Evolutionary conservation across 2,797 vertebrate genomes (phyloP), one percentile per base, ranked within the genome.

Genomic region (Masticophis lateralis): DNA sequence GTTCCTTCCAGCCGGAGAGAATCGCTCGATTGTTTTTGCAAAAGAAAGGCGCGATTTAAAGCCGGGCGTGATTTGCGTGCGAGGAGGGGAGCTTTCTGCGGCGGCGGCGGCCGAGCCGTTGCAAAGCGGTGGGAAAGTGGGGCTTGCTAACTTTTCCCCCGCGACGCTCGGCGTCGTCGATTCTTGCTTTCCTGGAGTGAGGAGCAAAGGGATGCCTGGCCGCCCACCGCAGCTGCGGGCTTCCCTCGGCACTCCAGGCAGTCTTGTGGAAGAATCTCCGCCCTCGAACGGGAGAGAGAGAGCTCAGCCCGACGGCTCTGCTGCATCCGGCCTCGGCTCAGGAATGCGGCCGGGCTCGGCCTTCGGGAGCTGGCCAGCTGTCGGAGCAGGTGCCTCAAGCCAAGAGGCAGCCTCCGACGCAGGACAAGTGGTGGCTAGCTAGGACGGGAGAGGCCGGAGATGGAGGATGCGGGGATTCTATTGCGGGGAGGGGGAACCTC

Each of bases 1-100:
- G 96, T 97, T 95, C 94, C 95, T 96, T 91, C 97, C 96, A 96
- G 93, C 94, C 93, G 88, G 94, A 94, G 96, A 95, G 94, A 97
- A 97, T 95, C 94, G 94, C 90, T 93, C 95, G 96, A 96, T 97
- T 97, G 97, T 97, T 95, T 51, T 96, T 66, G 92, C 56, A 74
- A 57, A 28, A 94, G 94, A 94, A 95, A 60, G 66, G 87, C 94
- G 95, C 95, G 89, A 88, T 74, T 87, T n/a, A 88, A 66, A 51
- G 2, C 43, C 51, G 57, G 22, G 4, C 74, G 43, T 11, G 86
- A 56, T n/a, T 87, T 25, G 59, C n/a, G 14, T 28, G 53, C 14
- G 14, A 51, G 61, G 18, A 51, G 53, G 11, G 14, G 27, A 47
- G 74, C 20, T 43, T 43, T 5, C 66, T 8, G 37, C 37, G 7